A percentile compares a stretch with the other conserved stretches of the same genome.
These are phyloP conservation scores for Papilio helenus DNA, from an alignment of 1,140 invertebrate genomes.

Conservation along the genomic window DNA sequence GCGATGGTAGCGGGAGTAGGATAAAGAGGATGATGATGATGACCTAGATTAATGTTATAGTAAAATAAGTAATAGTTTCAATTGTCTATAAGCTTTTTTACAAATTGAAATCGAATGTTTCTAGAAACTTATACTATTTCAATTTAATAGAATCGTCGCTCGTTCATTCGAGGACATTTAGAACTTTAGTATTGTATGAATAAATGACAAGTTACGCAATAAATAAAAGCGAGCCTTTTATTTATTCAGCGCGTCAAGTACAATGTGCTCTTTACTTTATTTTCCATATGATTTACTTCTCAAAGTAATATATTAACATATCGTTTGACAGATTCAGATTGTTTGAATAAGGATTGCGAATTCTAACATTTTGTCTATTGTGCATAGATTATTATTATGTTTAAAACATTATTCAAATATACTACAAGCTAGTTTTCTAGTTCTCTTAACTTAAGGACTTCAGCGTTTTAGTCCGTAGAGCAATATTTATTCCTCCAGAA, in stretches of 20 bases:
- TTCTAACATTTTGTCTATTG: not conserved
- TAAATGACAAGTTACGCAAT: slow-evolving; percentile 29
- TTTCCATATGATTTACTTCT: slow-evolving; percentile 12
- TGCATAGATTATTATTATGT: not conserved
- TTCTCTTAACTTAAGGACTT: no score
- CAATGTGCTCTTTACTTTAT: slow-evolving; percentile 8
- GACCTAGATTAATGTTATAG: not conserved
- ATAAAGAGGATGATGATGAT: no score
- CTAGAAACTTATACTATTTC: not conserved
- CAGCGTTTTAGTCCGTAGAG: no score
- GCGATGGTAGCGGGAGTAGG: no score
- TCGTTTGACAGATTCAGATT: not conserved
- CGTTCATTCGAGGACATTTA: not conserved
- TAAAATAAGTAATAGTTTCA: not conserved
- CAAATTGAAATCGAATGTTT: not conserved
- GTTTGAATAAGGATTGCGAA: no score
- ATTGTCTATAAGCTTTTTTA: not conserved
- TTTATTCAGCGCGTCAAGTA: slow-evolving; percentile 33
- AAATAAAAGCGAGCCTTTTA: slow-evolving; percentile 19
- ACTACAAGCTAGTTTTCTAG: no score
- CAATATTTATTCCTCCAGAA: no score
- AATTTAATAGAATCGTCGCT: not conserved
- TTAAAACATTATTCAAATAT: not conserved
- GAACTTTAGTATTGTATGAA: not conserved
- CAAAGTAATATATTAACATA: slow-evolving; percentile 16